Base-by-base conservation (phyloP, 2,888 invertebrate genomes). In the Kuschelorhynchus macadamiae region DNA sequence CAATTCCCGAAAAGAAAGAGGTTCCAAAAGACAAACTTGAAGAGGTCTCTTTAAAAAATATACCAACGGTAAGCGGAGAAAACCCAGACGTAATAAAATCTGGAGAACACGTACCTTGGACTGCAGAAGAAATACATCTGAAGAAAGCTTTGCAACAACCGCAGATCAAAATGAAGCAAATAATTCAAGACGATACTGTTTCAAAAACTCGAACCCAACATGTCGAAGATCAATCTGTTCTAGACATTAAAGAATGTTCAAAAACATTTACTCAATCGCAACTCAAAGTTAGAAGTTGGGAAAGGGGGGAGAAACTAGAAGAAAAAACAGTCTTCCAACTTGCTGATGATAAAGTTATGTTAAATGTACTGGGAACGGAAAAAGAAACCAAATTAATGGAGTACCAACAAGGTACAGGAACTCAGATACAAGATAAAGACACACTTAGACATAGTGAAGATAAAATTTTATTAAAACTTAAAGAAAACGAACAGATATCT, bases 1-100 rank as follows among this genome's bases (percentile, higher is more conserved):
- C 84, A 1, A 78, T 76, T 59, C 73, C 71, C 8, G 79, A 84
- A 65, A 83, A 81, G 74, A 82, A 81, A 70, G 86, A 88, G 50
- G 85, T 88, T 71, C 87, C 87, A 72, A 83, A 84, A 70, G 79
- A 84, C 56, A 85, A 88, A 73, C 78, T 85, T 32, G 86, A 87
- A 68, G 81, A 83, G 41, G 84, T 86, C 71, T 71, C 67, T 25
- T 21, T 53, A 21, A 53, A 39, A 9, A 14, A 36, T 17, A 39
- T 12, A n/a, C 36, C 36, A 7, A 25, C 4, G 25, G 57, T 4
- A 55, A 8, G 32, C 14, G 5, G 39, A 50, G 66, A 39, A 64
- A 60, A 39, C 39, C 50, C 25, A 46, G 50, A 44, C 14, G 8
- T 12, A 14, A 18, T 32, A 62, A 39, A 21, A 12, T 18, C 42